These are phyloP conservation scores for Gila orcuttii DNA, from an alignment of 2,113 vertebrate genomes.

Conservation along the genomic window DNA sequence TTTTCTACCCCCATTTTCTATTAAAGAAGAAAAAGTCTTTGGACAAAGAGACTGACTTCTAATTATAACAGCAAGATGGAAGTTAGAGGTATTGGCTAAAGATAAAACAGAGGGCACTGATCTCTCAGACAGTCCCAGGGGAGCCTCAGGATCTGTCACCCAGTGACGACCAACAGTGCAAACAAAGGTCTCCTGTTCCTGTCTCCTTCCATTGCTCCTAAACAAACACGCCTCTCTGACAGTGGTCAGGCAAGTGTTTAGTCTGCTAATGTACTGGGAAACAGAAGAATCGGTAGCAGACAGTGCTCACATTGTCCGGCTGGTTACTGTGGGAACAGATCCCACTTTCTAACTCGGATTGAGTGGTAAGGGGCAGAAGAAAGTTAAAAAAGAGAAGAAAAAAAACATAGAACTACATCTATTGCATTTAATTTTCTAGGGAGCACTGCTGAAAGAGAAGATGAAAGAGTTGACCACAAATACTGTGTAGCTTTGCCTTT, in stretches of 20 bases:
- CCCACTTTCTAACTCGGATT: constrained; percentile 13
- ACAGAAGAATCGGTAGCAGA: constrained; percentile 22
- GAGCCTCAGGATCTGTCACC: not conserved
- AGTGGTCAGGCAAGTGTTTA: constrained; percentile 39
- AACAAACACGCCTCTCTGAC: constrained; percentile 38
- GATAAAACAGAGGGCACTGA: constrained; percentile 24
- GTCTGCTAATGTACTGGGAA: constrained; percentile 42
- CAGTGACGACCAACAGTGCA: constrained; percentile 19
- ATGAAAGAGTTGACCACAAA: constrained; percentile 40
- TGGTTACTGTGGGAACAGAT: constrained; percentile 40
- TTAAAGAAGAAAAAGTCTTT: not conserved
- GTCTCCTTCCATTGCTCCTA: constrained; percentile 25
- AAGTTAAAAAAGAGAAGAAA: not conserved
- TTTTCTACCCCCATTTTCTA: not conserved
- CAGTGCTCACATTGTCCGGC: constrained; percentile 39
- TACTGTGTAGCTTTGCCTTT: constrained; percentile 12
- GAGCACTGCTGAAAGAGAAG: constrained; percentile 22
- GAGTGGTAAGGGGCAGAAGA: constrained; percentile 24
- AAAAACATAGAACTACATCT: constrained; percentile 16
- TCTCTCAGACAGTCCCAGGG: not conserved
- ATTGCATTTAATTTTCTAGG: constrained; percentile 16
- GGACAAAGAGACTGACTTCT: not conserved
- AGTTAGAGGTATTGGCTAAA: constrained; percentile 26
- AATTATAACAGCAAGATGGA: constrained; percentile 20
- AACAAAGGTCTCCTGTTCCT: constrained; percentile 34